Evolutionary conservation across 2,888 invertebrate genomes (phyloP).

Genomic region (Coremacera marginata): DNA sequence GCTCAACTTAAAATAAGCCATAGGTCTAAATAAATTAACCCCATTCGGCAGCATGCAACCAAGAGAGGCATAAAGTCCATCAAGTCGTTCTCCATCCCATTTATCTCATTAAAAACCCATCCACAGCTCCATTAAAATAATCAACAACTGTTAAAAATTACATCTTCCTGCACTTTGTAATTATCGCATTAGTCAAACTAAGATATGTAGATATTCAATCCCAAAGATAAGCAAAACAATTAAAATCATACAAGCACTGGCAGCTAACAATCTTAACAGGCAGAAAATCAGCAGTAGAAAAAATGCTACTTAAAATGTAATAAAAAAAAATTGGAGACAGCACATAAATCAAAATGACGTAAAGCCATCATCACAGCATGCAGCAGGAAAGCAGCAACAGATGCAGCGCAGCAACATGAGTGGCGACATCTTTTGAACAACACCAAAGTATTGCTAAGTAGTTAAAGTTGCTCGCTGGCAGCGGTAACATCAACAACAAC

Average conservation of each 20-base stretch:
- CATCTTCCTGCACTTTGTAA: constrained; percentile 52
- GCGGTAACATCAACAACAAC: constrained; percentile 3
- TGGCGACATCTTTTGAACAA: constrained; percentile 16
- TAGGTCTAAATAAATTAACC: background rate
- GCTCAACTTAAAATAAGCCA: background rate
- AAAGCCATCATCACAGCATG: constrained; percentile 46
- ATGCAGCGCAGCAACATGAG: background rate
- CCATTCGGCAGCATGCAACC: background rate
- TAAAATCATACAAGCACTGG: constrained; percentile 47
- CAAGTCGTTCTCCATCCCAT: background rate
- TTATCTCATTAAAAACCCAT: constrained; percentile 30
- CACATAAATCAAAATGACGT: constrained; percentile 59
- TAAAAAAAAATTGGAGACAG: constrained; percentile 54
- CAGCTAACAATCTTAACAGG: constrained; percentile 38
- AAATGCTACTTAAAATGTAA: constrained; percentile 47
- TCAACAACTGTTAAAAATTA: constrained; percentile 49
- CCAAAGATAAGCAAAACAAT: constrained; percentile 42
- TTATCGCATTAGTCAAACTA: constrained; percentile 50
- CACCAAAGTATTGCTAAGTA: background rate
- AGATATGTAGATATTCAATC: constrained; percentile 39
- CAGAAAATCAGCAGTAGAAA: constrained; percentile 25
- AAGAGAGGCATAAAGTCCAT: background rate
- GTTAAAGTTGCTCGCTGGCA: background rate
- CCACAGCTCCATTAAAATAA: constrained; percentile 37
- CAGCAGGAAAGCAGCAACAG: background rate